phyloP scores from a whole-genome alignment of 2,113 vertebrate genomes.

The Zingel zingel region DNA sequence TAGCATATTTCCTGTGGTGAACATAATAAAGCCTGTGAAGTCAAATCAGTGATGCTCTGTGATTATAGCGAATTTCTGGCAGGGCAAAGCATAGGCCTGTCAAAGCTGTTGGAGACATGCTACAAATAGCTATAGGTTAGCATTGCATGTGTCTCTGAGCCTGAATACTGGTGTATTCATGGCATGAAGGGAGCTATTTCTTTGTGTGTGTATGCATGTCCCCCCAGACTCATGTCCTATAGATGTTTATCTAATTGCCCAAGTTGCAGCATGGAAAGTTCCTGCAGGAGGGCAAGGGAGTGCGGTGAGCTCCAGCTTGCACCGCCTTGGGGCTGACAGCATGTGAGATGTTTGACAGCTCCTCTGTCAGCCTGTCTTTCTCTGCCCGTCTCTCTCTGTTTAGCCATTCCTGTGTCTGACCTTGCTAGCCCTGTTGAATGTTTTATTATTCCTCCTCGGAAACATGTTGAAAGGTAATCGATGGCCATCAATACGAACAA shows the following conservation, averaged over 20 bases:
- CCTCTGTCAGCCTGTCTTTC: conserved; percentile 39
- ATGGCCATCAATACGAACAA: conserved; percentile 40
- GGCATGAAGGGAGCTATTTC: not conserved
- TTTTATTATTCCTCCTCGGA: conserved; percentile 45
- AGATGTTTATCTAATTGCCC: conserved; percentile 43
- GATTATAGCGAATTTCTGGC: conserved; percentile 51
- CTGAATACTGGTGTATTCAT: conserved; percentile 1
- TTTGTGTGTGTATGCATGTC: not conserved
- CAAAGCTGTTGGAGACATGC: conserved; percentile 39
- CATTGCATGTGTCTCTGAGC: not conserved
- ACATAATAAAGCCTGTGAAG: conserved; percentile 40
- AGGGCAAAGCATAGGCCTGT: conserved; percentile 44
- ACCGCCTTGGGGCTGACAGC: conserved; percentile 32
- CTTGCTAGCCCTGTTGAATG: conserved; percentile 53
- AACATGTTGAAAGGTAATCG: conserved; percentile 68
- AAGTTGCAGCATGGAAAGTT: conserved; percentile 31
- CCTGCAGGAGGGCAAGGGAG: not conserved
- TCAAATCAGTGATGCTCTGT: conserved; percentile 55
- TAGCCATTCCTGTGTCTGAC: conserved; percentile 41
- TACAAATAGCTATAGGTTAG: conserved; percentile 50
- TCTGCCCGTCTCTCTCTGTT: conserved; percentile 34
- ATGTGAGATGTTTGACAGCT: conserved; percentile 61
- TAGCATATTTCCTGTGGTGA: conserved; percentile 31
- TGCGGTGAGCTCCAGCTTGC: conserved; percentile 31
- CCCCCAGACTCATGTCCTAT: not conserved